These are phyloP conservation scores for Lutraria rhynchaena DNA, from an alignment of 1,140 invertebrate genomes.

Conservation along the genomic window DNA sequence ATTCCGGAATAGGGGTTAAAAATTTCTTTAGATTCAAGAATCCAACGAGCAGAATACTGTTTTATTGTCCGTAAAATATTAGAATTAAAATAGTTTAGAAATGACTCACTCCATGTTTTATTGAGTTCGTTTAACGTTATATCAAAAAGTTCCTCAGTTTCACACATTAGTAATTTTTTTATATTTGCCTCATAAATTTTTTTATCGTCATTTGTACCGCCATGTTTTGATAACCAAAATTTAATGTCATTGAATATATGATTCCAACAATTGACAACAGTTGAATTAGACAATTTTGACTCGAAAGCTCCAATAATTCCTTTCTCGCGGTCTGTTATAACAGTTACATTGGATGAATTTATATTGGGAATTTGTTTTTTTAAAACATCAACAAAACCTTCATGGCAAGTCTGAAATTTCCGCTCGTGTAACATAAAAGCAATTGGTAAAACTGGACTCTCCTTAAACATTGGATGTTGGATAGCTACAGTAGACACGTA, in stretches of 20 bases:
- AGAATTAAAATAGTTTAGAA: constrained; percentile 18
- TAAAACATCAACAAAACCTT: constrained; percentile 16
- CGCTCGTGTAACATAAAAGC: constrained; percentile 47
- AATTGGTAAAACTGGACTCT: constrained; percentile 22
- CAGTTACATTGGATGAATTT: constrained; percentile 20
- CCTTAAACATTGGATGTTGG: constrained; percentile 43
- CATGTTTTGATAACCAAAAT: constrained; percentile 41
- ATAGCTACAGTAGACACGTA: constrained; percentile 27
- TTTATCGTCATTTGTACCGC: constrained; percentile 24
- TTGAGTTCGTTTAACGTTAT: constrained; percentile 8
- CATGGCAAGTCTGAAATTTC: constrained; percentile 38
- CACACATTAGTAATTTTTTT: constrained; percentile 23
- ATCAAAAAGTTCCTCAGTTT: constrained; percentile 5
- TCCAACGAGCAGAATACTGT: constrained; percentile 20
- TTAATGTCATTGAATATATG: constrained; percentile 33
- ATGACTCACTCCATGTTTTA: constrained; percentile 19
- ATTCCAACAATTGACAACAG: constrained; percentile 30
- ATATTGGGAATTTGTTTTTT: constrained; percentile 25
- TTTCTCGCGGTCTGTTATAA: constrained; percentile 21
- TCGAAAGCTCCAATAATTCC: constrained; percentile 29
- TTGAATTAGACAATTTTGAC: neutral
- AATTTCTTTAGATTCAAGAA: constrained; percentile 28
- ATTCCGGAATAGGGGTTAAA: constrained; percentile 19
- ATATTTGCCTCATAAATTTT: constrained; percentile 38
- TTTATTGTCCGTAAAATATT: neutral